Base-by-base conservation (phyloP, 2,113 vertebrate genomes). In the Orthonyx spaldingii region DNA sequence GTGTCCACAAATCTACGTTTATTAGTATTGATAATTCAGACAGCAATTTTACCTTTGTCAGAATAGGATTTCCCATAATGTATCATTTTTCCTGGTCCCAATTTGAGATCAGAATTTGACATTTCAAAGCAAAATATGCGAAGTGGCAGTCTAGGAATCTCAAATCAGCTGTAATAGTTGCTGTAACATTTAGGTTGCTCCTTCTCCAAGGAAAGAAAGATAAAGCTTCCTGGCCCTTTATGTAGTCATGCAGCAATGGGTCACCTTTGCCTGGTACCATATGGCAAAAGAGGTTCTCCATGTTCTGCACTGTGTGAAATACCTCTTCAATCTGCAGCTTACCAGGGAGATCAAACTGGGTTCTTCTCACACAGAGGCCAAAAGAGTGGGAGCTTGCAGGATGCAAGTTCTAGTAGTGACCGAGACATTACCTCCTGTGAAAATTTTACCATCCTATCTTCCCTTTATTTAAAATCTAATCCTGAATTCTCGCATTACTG, bases 221-320 rank as follows among this genome's bases (percentile, higher is more conserved):
- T 32, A 13, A 69, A 83, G 16, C 7, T 72, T 63, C 37, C 53
- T 81, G 64, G 27, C 23, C n/a, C 21, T 21, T 57, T 24, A 9
- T 3, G 61, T 4, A 1, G 33, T 69, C n/a, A 16, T 41, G 19
- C 33, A 75, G 60, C 28, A 32, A 19, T 15, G 52, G 18, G 1
- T 65, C 64, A 6, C 39, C 41, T 64, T 18, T 53, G 23, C 32
- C 37, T 71, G 60, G 44, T 55, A 10, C 19, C 4, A 2, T 49
- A 5, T 27, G 9, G 2, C 76, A 16, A 1, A 3, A 33, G 70
- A 83, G 66, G 46, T 57, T 87, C 66, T 30, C 56, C 28, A 0
- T 65, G 14, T 52, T 53, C 44, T 69, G 19, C 11, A 4, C 64
- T 75, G 55, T 0, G 0, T 42, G 14, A 47, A 64, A 24, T 14